Evolutionary conservation across 2,113 vertebrate genomes (phyloP), one percentile per base, ranked within the genome.

Genomic region (Illadopsis cleaveri): DNA sequence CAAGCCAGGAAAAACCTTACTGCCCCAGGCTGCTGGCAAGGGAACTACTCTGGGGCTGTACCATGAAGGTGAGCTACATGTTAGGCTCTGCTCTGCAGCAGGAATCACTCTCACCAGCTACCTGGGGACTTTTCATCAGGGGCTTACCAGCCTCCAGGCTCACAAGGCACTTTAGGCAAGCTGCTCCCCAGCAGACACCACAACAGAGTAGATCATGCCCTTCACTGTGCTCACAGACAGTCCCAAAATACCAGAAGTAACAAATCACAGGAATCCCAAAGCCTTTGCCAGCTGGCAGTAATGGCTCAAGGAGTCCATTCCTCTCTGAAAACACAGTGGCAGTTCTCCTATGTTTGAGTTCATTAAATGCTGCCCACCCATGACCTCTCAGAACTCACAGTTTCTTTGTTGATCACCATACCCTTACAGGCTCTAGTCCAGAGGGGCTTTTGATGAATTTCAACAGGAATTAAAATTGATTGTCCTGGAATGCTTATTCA

Each of bases 31-130:
- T 23, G 70, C 73, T 51, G 35, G 30, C 44, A 40, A 40, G 35
- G 72, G 50, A 56, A 10, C 17, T 23, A 45, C 65, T 65, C 50
- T n/a, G 21, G 65, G 40, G 64, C 64, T 48, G 68, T 1, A 10
- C 0, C n/a, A n/a, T 2, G n/a, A 13, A 9, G 31, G n/a, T 0
- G 1, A 73, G n/a, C 60, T 70, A 50, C 65, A 44, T 0, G 3
- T 33, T 8, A 11, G 31, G 18, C 42, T 66, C 66, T 37, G 62
- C 57, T 61, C 64, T 23, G 10, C 1, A 2, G 44, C 12, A 7
- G 23, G 58, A 64, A 40, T 62, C 33, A 8, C 51, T 30, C 58
- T 50, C 53, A 8, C n/a, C 2, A 1, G 31, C 31, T 30, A 33
- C 23, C 18, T 11, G 47, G 12, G 0, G 2, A 42, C 33, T 56